Evolutionary conservation across 2,888 invertebrate species (phyloP).

Genomic region (Spodoptera exigua): DNA sequence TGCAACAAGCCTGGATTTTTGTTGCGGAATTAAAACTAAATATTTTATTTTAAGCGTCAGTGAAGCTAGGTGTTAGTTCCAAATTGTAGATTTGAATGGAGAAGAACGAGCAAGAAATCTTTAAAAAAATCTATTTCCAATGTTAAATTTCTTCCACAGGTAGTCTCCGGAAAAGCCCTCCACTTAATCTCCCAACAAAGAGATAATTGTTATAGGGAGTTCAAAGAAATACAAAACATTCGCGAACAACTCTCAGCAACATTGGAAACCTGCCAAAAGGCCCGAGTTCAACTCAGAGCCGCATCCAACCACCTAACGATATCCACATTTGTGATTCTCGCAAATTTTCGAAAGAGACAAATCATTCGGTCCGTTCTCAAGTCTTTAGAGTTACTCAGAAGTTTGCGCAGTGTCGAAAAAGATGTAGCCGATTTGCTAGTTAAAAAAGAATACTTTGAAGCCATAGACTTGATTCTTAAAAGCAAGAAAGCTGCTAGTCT

Average conservation of each 20-base stretch:
- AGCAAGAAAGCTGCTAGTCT: slow-evolving; percentile 95
- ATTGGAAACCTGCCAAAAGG: slow-evolving; percentile 92
- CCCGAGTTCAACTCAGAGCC: slow-evolving; percentile 92
- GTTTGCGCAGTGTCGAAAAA: slow-evolving; percentile 94
- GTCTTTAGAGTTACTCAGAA: slow-evolving; percentile 89
- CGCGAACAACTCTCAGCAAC: slow-evolving; percentile 92
- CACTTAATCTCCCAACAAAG: slow-evolving; percentile 98
- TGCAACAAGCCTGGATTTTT: too few relatives aligned
- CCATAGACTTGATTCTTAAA: slow-evolving; percentile 96
- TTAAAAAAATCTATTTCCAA: too few relatives aligned
- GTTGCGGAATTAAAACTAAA: too few relatives aligned
- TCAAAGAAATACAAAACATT: slow-evolving; percentile 93
- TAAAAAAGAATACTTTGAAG: slow-evolving; percentile 96
- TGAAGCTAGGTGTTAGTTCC: too few relatives aligned
- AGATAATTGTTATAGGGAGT: slow-evolving; percentile 95
- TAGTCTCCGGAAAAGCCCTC: slow-evolving; percentile 97
- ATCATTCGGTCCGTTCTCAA: slow-evolving; percentile 94
- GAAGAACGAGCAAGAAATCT: too few relatives aligned
- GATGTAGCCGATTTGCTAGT: slow-evolving; percentile 94
- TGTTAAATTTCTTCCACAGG: slow-evolving; percentile 74
- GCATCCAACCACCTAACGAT: slow-evolving; percentile 95
- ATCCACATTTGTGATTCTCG: slow-evolving; percentile 96
- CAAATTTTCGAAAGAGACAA: slow-evolving; percentile 96
- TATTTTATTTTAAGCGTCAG: too few relatives aligned
- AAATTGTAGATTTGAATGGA: too few relatives aligned